Evolutionary conservation across 1,140 invertebrate genomes (phyloP).

Genomic region (Carposina sasakii): DNA sequence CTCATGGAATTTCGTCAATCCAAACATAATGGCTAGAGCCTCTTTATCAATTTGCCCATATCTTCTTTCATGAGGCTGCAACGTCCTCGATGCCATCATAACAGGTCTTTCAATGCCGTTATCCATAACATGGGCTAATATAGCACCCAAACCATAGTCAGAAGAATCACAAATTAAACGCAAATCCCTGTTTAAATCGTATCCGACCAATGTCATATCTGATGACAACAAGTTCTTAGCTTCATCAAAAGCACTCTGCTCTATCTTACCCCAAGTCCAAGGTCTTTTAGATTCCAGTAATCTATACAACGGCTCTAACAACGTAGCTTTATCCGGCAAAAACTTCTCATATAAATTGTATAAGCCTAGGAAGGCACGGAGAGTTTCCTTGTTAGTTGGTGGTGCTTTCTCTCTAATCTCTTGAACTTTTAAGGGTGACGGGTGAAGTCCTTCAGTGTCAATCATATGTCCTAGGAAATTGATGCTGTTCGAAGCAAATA

Average conservation of each 20-base stretch:
- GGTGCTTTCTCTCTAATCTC: not conserved
- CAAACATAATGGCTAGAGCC: slow-evolving; percentile 52
- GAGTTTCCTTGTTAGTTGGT: not conserved
- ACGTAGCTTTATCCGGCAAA: slow-evolving; percentile 17
- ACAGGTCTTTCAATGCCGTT: slow-evolving; percentile 51
- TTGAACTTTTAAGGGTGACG: not conserved
- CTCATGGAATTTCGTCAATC: slow-evolving; percentile 46
- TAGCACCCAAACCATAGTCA: slow-evolving; percentile 1
- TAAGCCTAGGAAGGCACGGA: slow-evolving; percentile 15
- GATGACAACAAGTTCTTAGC: slow-evolving; percentile 19
- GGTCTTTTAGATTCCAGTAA: slow-evolving; percentile 17
- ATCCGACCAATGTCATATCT: slow-evolving; percentile 17
- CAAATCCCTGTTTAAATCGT: slow-evolving; percentile 19
- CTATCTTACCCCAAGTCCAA: slow-evolving; percentile 15
- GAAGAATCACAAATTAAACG: slow-evolving; percentile 3
- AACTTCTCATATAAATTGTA: slow-evolving; percentile 30
- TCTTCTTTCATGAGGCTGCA: slow-evolving; percentile 14
- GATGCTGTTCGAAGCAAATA: not conserved
- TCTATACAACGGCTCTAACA: slow-evolving; percentile 24
- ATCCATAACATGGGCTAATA: slow-evolving; percentile 1
- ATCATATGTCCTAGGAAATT: not conserved
- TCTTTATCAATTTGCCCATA: slow-evolving; percentile 39
- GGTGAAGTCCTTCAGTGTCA: not conserved
- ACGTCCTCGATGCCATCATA: slow-evolving; percentile 49
- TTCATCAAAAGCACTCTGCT: slow-evolving; percentile 13